Evolutionary conservation across 2,113 vertebrate species (phyloP).

Genomic region (Cyphomyrus plagiostoma): DNA sequence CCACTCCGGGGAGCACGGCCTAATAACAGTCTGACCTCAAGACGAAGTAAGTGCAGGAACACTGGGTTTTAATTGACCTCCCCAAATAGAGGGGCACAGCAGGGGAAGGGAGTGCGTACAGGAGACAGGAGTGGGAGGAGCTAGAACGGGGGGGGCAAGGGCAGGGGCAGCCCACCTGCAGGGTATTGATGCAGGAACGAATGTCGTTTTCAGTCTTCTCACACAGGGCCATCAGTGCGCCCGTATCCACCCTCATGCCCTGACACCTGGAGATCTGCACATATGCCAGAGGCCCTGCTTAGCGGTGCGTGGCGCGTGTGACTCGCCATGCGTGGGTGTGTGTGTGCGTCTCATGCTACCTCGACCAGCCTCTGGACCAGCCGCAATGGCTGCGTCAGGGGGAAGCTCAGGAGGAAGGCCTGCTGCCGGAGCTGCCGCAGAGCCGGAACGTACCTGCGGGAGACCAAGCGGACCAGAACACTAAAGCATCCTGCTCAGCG

Average conservation of each 20-base stretch:
- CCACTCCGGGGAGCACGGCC: neutral
- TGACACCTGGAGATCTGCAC: slow-evolving; percentile 17
- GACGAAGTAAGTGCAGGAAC: neutral
- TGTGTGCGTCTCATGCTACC: slow-evolving; percentile 48
- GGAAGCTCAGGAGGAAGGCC: slow-evolving; percentile 76
- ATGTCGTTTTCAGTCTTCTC: slow-evolving; percentile 90
- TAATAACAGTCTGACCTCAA: neutral
- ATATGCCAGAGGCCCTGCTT: neutral
- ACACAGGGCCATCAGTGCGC: slow-evolving; percentile 16
- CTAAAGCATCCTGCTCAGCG: neutral
- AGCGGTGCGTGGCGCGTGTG: neutral
- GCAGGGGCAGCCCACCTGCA: slow-evolving; percentile 70
- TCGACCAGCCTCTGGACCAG: slow-evolving; percentile 84
- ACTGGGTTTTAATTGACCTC: neutral
- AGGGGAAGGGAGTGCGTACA: neutral
- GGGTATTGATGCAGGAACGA: slow-evolving; percentile 84
- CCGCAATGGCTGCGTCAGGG: slow-evolving; percentile 72
- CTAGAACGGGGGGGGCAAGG: neutral
- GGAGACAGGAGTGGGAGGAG: neutral
- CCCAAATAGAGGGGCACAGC: neutral
- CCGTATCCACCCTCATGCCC: slow-evolving; percentile 18
- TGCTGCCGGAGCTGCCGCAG: slow-evolving; percentile 82
- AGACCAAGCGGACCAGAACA: neutral
- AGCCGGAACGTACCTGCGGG: slow-evolving; percentile 74
- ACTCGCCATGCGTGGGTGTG: neutral